Base-by-base conservation (phyloP, 2,797 vertebrate species). In the Siniperca scherzeri region DNA sequence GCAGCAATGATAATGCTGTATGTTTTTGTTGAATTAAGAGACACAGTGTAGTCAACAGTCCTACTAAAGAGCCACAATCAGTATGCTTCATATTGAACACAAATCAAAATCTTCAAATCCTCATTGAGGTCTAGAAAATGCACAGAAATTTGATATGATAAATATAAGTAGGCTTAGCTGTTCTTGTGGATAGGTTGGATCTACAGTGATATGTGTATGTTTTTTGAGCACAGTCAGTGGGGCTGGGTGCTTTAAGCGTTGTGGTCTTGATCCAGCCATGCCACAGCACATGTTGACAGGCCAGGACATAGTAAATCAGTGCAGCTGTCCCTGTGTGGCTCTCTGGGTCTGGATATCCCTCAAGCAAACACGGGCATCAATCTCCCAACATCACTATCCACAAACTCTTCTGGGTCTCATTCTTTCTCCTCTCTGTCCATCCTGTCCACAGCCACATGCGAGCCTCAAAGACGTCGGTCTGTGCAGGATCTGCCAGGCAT, bases 401-500 rank as follows among this genome's bases (percentile, higher is more conserved):
- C 22, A 53, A 59, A 42, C 61, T 77, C 60, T 11, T 56, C 89
- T 92, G 84, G 87, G 62, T 91, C 93, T 96, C 86, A 92, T 93
- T 94, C 85, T 80, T 30, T 77, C 83, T 82, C 84, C 92, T 82
- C 22, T 89, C 25, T 86, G 62, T 88, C n/a, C 66, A 3, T 74
- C 57, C 53, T 53, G 44, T 87, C 78, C 68, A 88, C 94, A 96
- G 96, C 97, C 94, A 96, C 97, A 87, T 98, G 97, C 70, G 98
- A 98, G 79, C 93, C 97, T 74, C 97, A 98, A 94, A 97, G 99
- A 93, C 97, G 98, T 65, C 97, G 97, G 92, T 99, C 99, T 74
- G 96, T 99, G 82, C 99, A 99, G 95, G 99, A 99, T 88, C 97
- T 99, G 81, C 97, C 96, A 44, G 96, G 96, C 86, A 93, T 97